Evolutionary conservation across 2,888 invertebrate species (phyloP), one percentile per base, ranked within the genome.

Genomic region (Lathronympha strigana): DNA sequence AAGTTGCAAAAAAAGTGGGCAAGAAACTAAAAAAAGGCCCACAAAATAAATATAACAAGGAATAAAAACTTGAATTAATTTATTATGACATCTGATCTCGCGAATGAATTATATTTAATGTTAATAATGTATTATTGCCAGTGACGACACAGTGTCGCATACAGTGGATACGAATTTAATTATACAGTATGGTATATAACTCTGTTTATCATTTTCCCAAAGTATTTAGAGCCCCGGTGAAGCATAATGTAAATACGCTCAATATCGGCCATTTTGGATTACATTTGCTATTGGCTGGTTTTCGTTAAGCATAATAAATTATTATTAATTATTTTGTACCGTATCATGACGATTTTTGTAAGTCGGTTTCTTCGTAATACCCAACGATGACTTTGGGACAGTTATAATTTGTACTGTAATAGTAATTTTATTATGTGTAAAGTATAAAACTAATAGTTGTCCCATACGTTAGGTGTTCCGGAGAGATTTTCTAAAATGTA

Each of bases 341-440:
- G 47, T 38, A n/a, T n/a, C 51, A 45, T 31, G 53, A 28, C 54
- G 62, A 33, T 51, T 19, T 53, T 54, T 47, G 25, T 61, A 54
- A 38, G 36, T 2, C 4, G 1, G 1, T 9, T 15, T 38, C 47
- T 55, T 49, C 21, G 49, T 15, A 55, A 49, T 15, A 47, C 17
- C 49, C 47, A 28, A 4, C 49, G 63, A 28, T 45, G 17, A 45
- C 25, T 38, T 33, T 45, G 55, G 69, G 72, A 75, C 77, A 73
- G 78, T 80, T 90, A 86, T 82, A 76, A 76, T 80, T 77, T 79
- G 86, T 90, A 89, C 83, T 86, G 76, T 70, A 76, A 73, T 72
- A 88, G 88, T 87, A 80, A 76, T 82, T 38, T 21, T 61, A 73
- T 83, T 86, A 88, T 76, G 88, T 73, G 80, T 74, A 79, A 79